Conservation (phyloP, 2,797 vertebrate species). For the Pempheris klunzingeri region DNA sequence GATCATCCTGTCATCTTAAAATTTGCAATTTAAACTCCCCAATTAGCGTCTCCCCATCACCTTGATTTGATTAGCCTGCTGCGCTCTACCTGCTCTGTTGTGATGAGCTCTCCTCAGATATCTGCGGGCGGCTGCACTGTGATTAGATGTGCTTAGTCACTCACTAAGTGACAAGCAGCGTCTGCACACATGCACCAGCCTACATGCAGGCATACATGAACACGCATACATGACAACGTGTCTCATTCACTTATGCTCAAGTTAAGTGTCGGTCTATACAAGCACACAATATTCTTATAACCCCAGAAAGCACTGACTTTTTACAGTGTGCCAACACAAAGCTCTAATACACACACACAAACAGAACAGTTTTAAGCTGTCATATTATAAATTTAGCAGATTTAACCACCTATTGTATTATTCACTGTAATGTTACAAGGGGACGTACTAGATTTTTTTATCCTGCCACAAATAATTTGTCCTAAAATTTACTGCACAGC, state of each 20-base stretch:
- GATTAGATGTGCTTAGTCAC: slow-evolving; percentile 68
- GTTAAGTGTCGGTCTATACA: neutral
- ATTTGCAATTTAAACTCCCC: slow-evolving; percentile 65
- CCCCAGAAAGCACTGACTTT: neutral
- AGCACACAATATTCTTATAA: neutral
- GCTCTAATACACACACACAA: neutral
- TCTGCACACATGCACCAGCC: neutral
- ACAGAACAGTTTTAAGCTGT: neutral
- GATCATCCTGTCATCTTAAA: slow-evolving; percentile 55
- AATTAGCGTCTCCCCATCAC: slow-evolving; percentile 67
- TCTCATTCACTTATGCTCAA: neutral
- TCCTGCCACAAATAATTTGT: neutral
- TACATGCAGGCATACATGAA: neutral
- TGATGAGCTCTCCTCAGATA: slow-evolving; percentile 68
- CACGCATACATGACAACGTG: neutral
- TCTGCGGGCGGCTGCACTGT: slow-evolving; percentile 62
- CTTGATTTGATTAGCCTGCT: slow-evolving; percentile 75
- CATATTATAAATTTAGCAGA: neutral
- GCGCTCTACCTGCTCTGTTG: slow-evolving; percentile 70
- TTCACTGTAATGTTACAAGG: neutral
- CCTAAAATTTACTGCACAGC: slow-evolving; percentile 1
- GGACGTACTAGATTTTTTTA: neutral
- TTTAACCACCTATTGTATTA: neutral
- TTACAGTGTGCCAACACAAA: neutral
- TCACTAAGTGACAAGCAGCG: slow-evolving; percentile 55